Conservation (phyloP, 2,888 invertebrate genomes). For the Helicoverpa assulta region DNA sequence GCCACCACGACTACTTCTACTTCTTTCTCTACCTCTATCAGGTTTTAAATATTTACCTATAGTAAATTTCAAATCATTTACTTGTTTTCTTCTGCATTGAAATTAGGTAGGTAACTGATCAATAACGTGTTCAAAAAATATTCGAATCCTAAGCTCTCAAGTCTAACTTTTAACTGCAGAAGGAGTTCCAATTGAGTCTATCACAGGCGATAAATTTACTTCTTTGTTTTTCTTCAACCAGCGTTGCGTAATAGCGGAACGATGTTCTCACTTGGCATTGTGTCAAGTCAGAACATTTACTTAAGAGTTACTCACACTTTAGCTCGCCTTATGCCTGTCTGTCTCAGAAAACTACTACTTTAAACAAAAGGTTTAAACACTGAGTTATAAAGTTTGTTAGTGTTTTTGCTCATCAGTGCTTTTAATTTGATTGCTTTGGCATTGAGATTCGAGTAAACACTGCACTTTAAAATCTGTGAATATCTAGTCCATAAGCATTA, state of each 20-base stretch:
- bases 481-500: background rate
- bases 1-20: too few relatives aligned
- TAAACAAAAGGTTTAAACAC: too few relatives aligned
- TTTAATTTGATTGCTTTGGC: background rate
- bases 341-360: background rate
- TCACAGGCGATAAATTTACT: conserved; percentile 12
- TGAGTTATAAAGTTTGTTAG: too few relatives aligned
- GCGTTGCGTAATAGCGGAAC: conserved; percentile 24
- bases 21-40: too few relatives aligned
- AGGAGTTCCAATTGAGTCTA: conserved; percentile 10
- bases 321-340: background rate
- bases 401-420: too few relatives aligned
- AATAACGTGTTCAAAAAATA: background rate
- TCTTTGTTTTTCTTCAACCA: conserved; percentile 36
- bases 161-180: conserved; percentile 17
- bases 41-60: background rate
- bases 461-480: background rate
- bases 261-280: conserved; percentile 27
- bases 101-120: too few relatives aligned
- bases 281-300: conserved; percentile 23
- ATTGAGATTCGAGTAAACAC: background rate
- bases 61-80: background rate
- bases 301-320: conserved; percentile 21
- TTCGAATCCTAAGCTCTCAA: conserved; percentile 20
- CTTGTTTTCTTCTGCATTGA: too few relatives aligned